These are phyloP conservation scores for Arion vulgaris DNA, from an alignment of 1,140 invertebrate species.

Conservation along the genomic window DNA sequence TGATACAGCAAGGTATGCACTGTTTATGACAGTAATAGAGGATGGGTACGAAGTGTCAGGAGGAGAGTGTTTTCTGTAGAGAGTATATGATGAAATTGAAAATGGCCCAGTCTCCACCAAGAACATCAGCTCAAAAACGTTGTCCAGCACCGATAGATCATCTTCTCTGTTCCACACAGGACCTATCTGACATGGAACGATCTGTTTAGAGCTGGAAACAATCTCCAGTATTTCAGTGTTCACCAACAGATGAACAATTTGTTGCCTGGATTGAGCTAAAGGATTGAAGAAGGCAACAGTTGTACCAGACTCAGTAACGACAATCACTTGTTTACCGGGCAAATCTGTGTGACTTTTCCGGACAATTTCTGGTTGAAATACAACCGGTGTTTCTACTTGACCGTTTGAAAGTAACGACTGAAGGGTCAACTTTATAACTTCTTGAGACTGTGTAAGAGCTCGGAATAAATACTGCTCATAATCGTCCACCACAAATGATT, in stretches of 20 bases:
- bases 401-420: constrained; percentile 56
- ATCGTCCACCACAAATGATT: constrained; percentile 91
- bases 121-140: constrained; percentile 62
- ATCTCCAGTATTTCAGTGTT: constrained; percentile 42
- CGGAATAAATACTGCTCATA: constrained; percentile 85
- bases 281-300: constrained; percentile 62
- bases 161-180: constrained; percentile 56
- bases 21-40: constrained; percentile 53
- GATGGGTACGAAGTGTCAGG: constrained; percentile 45
- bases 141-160: constrained; percentile 41
- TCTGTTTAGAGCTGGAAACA: constrained; percentile 43
- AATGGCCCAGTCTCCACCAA: constrained; percentile 56
- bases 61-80: constrained; percentile 43
- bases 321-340: constrained; percentile 44
- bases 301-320: constrained; percentile 45
- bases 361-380: constrained; percentile 52
- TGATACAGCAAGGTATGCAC: constrained; percentile 47
- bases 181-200: constrained; percentile 64
- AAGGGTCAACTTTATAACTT: constrained; percentile 50
- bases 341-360: constrained; percentile 39
- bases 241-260: constrained; percentile 57
- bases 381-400: constrained; percentile 47
- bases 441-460: constrained; percentile 57
- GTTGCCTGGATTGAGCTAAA: constrained; percentile 52
- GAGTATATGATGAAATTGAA: constrained; percentile 47